Evolutionary conservation across 2,888 invertebrate species (phyloP), one percentile per base, ranked within the genome.

Genomic region (Chrysolina haemoptera): DNA sequence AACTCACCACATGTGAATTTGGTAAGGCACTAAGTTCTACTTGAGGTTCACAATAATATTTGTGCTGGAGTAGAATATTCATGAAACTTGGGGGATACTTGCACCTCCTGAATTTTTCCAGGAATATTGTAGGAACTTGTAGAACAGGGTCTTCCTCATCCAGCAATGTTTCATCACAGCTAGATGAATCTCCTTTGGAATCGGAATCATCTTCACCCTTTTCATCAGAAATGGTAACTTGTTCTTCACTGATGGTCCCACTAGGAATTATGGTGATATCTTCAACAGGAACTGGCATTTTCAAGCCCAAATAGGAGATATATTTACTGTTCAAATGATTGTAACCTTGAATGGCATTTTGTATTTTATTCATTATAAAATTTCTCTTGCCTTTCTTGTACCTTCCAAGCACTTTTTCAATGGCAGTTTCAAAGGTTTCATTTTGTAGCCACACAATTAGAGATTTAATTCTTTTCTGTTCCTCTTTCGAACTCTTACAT

Each of bases 401-500:
- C 78, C 92, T 89, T 0, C 91, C 90, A 46, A 95, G 83, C 78
- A 95, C 91, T 86, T 92, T 93, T 10, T 89, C 85, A n/a, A 95
- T 87, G 0, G 95, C 96, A 1, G 92, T 89, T 14, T 94, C 92
- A 20, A 93, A 89, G 0, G 91, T 92, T 85, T 94, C 93, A 82
- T 92, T 90, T 80, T 92, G 91, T 1, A 97, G 84, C 96, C 97
- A 97, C 71, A 91, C 89, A 3, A 97, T 89, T 9, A 95, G 89
- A 1, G 91, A 91, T 76, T 91, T 90, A 77, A 97, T 94, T 76
- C 91, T 90, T 76, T 91, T 90, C 82, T 95, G 94, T 75, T 92
- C 92, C 3, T 91, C 90, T 4, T 62, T 67, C 16, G 27, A 12
- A 43, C 66, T 68, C 12, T 40, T 63, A 62, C 88, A 89, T 82